phyloP scores from a whole-genome alignment of 2,888 invertebrate species.

The Lacanobia wlatinum region DNA sequence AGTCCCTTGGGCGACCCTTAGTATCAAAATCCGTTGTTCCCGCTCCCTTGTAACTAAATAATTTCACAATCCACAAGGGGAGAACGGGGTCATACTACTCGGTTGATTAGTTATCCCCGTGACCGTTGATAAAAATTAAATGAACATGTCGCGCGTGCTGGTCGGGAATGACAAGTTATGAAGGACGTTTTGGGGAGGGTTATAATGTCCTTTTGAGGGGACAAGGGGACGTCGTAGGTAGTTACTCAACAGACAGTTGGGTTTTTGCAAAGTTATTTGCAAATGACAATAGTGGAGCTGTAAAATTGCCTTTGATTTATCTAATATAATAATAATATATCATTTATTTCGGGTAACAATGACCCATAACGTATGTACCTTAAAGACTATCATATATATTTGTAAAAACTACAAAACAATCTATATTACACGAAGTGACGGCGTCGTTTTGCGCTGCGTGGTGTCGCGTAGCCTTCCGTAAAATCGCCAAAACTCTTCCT shows the following conservation, averaged over 20 bases:
- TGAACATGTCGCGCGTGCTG: constrained; percentile 36
- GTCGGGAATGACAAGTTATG: constrained; percentile 33
- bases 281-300: neutral
- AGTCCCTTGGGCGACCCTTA: constrained; percentile 55
- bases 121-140: constrained; percentile 54
- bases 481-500: too few relatives aligned
- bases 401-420: too few relatives aligned
- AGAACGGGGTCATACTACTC: constrained; percentile 60
- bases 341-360: too few relatives aligned
- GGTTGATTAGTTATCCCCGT: constrained; percentile 62
- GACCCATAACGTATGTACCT: too few relatives aligned
- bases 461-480: too few relatives aligned
- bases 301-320: neutral
- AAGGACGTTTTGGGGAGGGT: constrained; percentile 20
- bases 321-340: too few relatives aligned
- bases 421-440: too few relatives aligned
- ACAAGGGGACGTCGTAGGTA: neutral
- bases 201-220: constrained; percentile 12
- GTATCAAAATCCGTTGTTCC: constrained; percentile 56
- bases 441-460: too few relatives aligned
- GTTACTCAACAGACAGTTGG: neutral
- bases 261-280: neutral
- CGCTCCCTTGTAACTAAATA: constrained; percentile 59
- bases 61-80: constrained; percentile 64
- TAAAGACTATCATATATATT: too few relatives aligned